These are phyloP conservation scores for Elgonia sp. DNA, from an alignment of 2,888 invertebrate species.

Conservation along the genomic window DNA sequence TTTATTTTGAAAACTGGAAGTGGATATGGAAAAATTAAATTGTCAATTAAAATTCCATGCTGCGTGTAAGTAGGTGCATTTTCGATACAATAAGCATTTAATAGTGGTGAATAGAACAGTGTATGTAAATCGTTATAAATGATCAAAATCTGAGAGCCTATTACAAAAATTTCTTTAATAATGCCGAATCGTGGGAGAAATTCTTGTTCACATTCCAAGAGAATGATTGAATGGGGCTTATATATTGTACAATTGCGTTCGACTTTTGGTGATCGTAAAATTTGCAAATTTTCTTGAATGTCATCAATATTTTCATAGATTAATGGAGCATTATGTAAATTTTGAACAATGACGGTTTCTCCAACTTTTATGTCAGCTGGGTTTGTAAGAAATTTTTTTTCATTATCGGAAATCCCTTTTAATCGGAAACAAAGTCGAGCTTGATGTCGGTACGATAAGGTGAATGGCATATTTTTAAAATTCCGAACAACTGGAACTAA, in stretches of 20 bases:
- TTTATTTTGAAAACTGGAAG: neutral
- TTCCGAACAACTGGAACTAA: constrained; percentile 72
- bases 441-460: constrained; percentile 70
- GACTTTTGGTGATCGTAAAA: constrained; percentile 31
- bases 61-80: neutral
- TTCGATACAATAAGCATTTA: neutral
- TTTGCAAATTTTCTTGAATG: neutral
- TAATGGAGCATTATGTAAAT: constrained; percentile 37
- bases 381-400: constrained; percentile 64
- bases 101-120: neutral
- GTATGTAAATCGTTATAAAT: constrained; percentile 5
- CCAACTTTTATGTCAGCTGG: constrained; percentile 64
- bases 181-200: constrained; percentile 10
- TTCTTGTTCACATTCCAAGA: constrained; percentile 17
- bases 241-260: constrained; percentile 39
- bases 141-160: neutral
- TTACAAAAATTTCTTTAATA: constrained; percentile 27
- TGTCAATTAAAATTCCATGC: neutral
- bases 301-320: constrained; percentile 29
- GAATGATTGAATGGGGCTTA: constrained; percentile 23
- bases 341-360: constrained; percentile 38
- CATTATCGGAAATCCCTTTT: constrained; percentile 37
- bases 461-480: too few relatives aligned
- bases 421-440: constrained; percentile 61
- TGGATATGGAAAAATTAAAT: neutral